Evolutionary conservation across 2,113 vertebrate genomes (phyloP).

Genomic region (Halcyon malimbica): DNA sequence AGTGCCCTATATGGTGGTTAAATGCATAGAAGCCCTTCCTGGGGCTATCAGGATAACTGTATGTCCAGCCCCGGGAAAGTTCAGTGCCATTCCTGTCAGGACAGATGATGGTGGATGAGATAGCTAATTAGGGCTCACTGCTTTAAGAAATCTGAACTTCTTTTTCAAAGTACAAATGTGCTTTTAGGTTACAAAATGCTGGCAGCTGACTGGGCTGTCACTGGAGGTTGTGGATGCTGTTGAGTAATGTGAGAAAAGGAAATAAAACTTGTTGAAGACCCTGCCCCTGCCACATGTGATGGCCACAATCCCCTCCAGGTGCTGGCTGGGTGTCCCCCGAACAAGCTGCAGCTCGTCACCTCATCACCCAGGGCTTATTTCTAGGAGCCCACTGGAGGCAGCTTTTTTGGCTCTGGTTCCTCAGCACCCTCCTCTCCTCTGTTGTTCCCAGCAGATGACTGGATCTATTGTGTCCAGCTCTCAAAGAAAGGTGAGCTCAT

Average conservation of each 20-base stretch:
- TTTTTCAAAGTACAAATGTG: not conserved
- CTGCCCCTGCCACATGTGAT: not conserved
- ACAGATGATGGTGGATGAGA: fast-evolving
- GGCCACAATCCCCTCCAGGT: not conserved
- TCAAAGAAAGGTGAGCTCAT: not conserved
- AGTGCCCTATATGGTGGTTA: fast-evolving
- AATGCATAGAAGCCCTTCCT: not conserved
- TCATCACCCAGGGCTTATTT: not conserved
- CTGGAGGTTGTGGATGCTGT: not conserved
- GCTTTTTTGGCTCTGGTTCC: not conserved
- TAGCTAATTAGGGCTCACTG: not conserved
- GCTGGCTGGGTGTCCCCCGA: fast-evolving
- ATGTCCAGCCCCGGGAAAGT: not conserved
- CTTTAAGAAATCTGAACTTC: not conserved
- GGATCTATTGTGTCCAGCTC: fast-evolving
- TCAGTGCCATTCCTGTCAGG: fast-evolving
- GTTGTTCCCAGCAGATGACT: fast-evolving
- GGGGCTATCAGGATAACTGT: not conserved
- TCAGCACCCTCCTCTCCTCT: fast-evolving
- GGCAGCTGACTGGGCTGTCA: not conserved
- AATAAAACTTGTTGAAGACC: not conserved
- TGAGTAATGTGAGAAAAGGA: not conserved
- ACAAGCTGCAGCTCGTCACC: not conserved
- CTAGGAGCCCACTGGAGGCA: fast-evolving
- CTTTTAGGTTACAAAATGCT: not conserved